These are phyloP conservation scores for Neodiprion virginianus DNA, from an alignment of 1,140 invertebrate genomes.

Conservation along the genomic window DNA sequence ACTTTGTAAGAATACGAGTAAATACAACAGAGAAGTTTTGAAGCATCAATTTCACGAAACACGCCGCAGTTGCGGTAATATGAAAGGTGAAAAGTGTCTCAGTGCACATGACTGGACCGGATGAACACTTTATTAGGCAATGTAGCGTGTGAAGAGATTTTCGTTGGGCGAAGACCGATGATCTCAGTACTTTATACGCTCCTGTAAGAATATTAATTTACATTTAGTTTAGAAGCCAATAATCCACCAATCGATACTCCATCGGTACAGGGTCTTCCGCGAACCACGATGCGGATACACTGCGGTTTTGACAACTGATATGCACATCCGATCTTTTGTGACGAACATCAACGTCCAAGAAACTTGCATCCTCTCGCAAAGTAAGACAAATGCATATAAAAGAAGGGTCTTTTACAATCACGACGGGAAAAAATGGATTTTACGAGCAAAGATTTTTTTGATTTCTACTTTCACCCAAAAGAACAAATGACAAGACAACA, in stretches of 20 bases:
- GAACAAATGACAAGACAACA: too few species aligned
- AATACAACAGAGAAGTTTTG: too few species aligned
- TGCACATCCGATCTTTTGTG: neutral
- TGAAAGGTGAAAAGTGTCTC: too few species aligned
- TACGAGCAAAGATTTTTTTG: too few species aligned
- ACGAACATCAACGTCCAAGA: neutral
- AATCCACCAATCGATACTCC: neutral
- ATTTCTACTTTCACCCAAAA: too few species aligned
- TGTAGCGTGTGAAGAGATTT: neutral
- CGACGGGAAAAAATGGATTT: too few species aligned
- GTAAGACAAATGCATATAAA: too few species aligned
- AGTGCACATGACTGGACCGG: neutral
- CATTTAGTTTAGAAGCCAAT: neutral
- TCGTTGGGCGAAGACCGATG: neutral
- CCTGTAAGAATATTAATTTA: neutral
- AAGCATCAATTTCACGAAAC: too few species aligned
- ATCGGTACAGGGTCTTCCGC: neutral
- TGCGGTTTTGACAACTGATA: neutral
- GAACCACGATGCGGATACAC: neutral
- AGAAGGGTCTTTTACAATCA: too few species aligned
- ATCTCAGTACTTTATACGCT: neutral
- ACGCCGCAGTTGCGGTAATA: too few species aligned
- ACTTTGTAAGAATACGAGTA: too few species aligned
- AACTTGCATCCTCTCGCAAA: too few species aligned
- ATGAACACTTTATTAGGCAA: constrained; percentile 3